Evolutionary conservation across 2,888 invertebrate genomes (phyloP).

Genomic region (Lepetodrilus schrolli): DNA sequence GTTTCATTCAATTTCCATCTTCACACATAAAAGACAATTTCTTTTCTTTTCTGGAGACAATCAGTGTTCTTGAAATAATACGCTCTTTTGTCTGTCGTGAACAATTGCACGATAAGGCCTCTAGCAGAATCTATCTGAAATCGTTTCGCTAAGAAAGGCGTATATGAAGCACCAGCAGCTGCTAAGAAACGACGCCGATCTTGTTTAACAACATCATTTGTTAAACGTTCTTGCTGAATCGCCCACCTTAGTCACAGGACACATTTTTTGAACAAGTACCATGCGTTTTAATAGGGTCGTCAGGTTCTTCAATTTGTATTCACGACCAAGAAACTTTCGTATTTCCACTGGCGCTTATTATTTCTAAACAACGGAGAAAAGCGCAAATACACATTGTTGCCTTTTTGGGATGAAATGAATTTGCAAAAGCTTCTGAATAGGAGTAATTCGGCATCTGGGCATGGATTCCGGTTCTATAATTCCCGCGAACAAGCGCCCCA

Average conservation of each 20-base stretch:
- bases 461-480: constrained; percentile 40
- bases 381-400: constrained; percentile 32
- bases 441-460: constrained; percentile 39
- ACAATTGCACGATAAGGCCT: not conserved
- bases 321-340: not conserved
- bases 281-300: not conserved
- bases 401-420: constrained; percentile 36
- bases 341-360: constrained; percentile 11
- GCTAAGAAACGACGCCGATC: constrained; percentile 22
- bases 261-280: too few relatives aligned
- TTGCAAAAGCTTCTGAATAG: constrained; percentile 38
- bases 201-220: constrained; percentile 10
- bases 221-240: not conserved
- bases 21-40: constrained; percentile 27
- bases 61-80: constrained; percentile 22
- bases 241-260: constrained; percentile 1
- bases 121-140: not conserved
- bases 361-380: constrained; percentile 24
- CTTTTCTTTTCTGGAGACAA: constrained; percentile 22
- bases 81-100: not conserved
- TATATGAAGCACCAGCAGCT: not conserved
- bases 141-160: constrained; percentile 22
- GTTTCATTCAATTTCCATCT: constrained; percentile 30
- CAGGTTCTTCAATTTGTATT: constrained; percentile 6
- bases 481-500: constrained; percentile 44